phyloP scores from a whole-genome alignment of 2,797 vertebrate genomes.

The Schizopygopsis malacanthus region DNA sequence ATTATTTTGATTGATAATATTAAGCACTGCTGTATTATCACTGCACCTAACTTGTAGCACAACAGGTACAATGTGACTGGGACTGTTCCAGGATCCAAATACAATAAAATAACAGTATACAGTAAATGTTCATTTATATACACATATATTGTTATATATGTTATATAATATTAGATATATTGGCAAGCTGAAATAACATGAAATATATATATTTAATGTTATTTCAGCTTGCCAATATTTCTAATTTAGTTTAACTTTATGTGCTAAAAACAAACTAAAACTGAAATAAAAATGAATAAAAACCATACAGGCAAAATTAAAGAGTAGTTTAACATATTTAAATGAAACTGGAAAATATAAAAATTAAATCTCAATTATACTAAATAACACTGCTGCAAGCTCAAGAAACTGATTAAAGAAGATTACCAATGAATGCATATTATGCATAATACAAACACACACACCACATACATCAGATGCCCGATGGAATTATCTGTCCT shows the following conservation, averaged over 20 bases:
- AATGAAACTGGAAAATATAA: background rate
- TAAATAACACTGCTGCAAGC: background rate
- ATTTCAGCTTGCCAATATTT: background rate
- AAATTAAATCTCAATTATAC: background rate
- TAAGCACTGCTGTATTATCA: background rate
- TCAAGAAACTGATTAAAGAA: conserved; percentile 22
- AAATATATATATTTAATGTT: too few relatives aligned
- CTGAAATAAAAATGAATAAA: background rate
- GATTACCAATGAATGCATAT: conserved; percentile 9
- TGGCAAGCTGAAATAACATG: too few relatives aligned
- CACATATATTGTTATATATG: too few relatives aligned
- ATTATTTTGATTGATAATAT: background rate
- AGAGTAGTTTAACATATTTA: background rate
- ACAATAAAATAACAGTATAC: background rate
- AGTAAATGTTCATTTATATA: background rate
- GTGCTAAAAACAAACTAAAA: background rate
- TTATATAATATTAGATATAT: too few relatives aligned
- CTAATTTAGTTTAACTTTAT: background rate
- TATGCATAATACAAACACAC: conserved; percentile 10
- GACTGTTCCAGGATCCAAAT: background rate
- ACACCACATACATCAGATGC: conserved; percentile 65
- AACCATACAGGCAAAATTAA: background rate
- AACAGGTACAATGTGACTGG: background rate
- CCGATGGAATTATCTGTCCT: conserved; percentile 75
- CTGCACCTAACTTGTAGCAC: background rate